phyloP scores from a whole-genome alignment of 2,888 invertebrate species.

The Trypoxylon attenuatum region DNA sequence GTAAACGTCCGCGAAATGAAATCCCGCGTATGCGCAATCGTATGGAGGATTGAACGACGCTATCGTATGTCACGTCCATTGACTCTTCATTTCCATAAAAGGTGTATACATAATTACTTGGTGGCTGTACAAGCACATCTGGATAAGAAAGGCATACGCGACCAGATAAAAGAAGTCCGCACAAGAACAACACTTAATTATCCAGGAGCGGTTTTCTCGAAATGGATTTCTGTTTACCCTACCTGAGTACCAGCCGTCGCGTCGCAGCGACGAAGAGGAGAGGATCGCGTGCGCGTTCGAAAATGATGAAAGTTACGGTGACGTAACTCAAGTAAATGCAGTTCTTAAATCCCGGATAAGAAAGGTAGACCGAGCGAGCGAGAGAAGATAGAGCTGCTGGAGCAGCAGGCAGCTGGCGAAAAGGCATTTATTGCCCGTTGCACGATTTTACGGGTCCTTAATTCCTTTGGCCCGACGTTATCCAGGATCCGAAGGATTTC shows the following conservation, averaged over 20 bases:
- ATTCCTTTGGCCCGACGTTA: constrained; percentile 54
- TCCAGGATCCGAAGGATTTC: constrained; percentile 39
- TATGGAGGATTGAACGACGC: neutral
- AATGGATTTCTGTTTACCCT: constrained; percentile 34
- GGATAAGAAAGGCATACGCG: too few species aligned
- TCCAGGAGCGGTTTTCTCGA: constrained; percentile 27
- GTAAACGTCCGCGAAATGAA: neutral
- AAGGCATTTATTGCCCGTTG: constrained; percentile 69
- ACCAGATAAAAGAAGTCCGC: too few species aligned
- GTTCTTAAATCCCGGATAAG: constrained; percentile 57
- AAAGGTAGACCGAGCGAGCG: constrained; percentile 19
- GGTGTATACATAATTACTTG: neutral
- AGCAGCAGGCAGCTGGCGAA: constrained; percentile 64
- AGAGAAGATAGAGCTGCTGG: constrained; percentile 26
- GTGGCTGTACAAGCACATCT: too few species aligned
- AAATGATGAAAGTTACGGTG: constrained; percentile 57
- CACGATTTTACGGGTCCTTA: constrained; percentile 69
- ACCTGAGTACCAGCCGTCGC: too few species aligned
- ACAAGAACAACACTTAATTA: too few species aligned
- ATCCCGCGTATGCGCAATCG: neutral
- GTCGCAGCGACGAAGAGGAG: constrained; percentile 14
- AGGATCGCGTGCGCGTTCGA: constrained; percentile 36
- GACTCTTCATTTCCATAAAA: neutral
- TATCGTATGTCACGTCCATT: neutral
- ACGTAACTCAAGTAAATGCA: constrained; percentile 56